phyloP scores from a whole-genome alignment of 1,140 invertebrate genomes.

The Aphaenogaster rudis region DNA sequence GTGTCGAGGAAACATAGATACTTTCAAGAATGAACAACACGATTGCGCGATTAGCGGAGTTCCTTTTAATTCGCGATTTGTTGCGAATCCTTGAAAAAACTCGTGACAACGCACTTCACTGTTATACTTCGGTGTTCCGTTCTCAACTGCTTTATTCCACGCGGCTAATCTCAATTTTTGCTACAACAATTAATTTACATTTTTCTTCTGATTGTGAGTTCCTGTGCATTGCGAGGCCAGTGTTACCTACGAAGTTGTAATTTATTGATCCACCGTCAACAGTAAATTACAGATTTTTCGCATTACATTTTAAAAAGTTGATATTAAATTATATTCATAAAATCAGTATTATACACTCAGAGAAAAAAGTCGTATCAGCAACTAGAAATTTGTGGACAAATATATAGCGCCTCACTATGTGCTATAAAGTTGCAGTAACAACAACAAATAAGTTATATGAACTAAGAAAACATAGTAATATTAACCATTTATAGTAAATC shows the following conservation, averaged over 20 bases:
- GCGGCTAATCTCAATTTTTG: conserved; percentile 33
- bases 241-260: not conserved
- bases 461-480: too few relatives aligned
- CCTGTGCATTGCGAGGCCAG: not conserved
- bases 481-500: too few relatives aligned
- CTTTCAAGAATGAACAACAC: conserved; percentile 43
- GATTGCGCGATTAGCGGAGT: conserved; percentile 40
- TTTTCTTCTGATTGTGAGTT: not conserved
- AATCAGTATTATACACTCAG: not conserved
- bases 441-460: too few relatives aligned
- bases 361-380: too few relatives aligned
- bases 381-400: too few relatives aligned
- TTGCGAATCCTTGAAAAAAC: conserved; percentile 28
- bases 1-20: conserved; percentile 27
- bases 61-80: conserved; percentile 47
- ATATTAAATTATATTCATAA: not conserved
- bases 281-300: not conserved
- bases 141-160: conserved; percentile 6
- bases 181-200: not conserved
- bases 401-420: too few relatives aligned
- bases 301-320: not conserved
- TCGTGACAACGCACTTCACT: conserved; percentile 3
- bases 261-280: not conserved
- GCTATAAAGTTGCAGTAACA: too few relatives aligned
- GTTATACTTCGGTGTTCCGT: not conserved